These are phyloP conservation scores for Heterocephalus glaber DNA, from an alignment of 2,113 vertebrate genomes.

Conservation along the genomic window DNA sequence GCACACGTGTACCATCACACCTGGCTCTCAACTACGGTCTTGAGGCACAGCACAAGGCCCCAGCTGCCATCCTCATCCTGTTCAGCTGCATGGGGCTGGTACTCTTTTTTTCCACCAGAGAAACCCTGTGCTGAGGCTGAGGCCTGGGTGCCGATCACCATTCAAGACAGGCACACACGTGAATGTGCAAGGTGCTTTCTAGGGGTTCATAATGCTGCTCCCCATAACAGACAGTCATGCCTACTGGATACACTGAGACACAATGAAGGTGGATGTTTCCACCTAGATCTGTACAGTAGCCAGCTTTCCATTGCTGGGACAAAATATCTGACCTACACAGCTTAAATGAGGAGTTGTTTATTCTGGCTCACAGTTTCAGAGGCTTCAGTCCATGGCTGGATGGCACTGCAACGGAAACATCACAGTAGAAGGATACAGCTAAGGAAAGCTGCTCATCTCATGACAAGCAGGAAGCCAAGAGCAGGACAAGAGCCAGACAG, in stretches of 20 bases:
- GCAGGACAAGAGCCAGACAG: not conserved
- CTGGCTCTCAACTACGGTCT: too few species aligned
- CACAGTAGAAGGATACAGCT: not conserved
- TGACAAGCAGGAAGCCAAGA: not conserved
- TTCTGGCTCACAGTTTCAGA: not conserved
- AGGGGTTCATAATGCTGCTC: too few species aligned
- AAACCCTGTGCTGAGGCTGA: not conserved
- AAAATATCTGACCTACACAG: not conserved
- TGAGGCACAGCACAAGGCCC: not conserved
- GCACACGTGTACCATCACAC: too few species aligned
- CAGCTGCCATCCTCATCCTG: rapidly evolving
- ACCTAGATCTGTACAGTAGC: not conserved
- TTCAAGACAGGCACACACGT: not conserved
- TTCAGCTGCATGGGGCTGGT: rapidly evolving
- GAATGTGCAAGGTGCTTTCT: not conserved
- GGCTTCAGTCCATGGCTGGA: not conserved
- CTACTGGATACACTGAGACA: not conserved
- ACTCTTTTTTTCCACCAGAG: not conserved
- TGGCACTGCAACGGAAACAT: not conserved
- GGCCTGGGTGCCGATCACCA: not conserved
- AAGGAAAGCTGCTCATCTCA: not conserved
- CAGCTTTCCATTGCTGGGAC: not conserved
- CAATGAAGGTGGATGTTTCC: not conserved
- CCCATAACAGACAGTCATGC: too few species aligned
- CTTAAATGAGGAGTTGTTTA: not conserved